Base-by-base conservation (phyloP, 2,113 vertebrate species). In the Rattus rattus region DNA sequence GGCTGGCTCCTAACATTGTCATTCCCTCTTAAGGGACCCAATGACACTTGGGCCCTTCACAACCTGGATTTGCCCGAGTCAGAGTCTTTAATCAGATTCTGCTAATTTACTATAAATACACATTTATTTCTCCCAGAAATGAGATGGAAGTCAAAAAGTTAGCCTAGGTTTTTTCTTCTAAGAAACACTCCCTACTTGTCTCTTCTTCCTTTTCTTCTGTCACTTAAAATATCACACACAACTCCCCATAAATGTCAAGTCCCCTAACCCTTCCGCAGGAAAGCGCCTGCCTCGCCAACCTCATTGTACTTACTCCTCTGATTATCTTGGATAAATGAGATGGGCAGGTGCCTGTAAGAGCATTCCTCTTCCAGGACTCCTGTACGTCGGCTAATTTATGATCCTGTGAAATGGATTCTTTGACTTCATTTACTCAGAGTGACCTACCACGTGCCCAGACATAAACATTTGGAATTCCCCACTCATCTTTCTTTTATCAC, bases 51-150 rank as follows among this genome's bases (percentile, higher is more conserved):
- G 90, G 96, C 85, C 83, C 73, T 39, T 88, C 7, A 20, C 36
- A 83, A 43, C 89, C 92, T 92, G 92, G 92, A 97, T 97, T 94
- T 76, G 88, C 83, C 72, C 96, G 63, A 4, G 61, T 97, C 86
- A 92, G n/a, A 95, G 85, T 80, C 63, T 89, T 81, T 52, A 49
- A 9, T 59, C 89, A 89, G 95, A 95, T 11, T 0, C 93, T 92
- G 70, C 83, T 97, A 85, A 96, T 98, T 90, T 92, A 65, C 16
- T 87, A 1, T 97, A 96, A 96, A 96, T 96, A 94, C 28, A 0
- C 92, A 97, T 96, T 91, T 97, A 56, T 95, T 96, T 81, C 94
- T 97, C 92, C 61, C 92, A 79, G 94, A 98, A 94, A 92, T 97
- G 90, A 97, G 52, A 26, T 10, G n/a, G 81, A 97, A 94, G 90